Evolutionary conservation across 2,888 invertebrate genomes (phyloP).

Genomic region (Drosophila helvetica): DNA sequence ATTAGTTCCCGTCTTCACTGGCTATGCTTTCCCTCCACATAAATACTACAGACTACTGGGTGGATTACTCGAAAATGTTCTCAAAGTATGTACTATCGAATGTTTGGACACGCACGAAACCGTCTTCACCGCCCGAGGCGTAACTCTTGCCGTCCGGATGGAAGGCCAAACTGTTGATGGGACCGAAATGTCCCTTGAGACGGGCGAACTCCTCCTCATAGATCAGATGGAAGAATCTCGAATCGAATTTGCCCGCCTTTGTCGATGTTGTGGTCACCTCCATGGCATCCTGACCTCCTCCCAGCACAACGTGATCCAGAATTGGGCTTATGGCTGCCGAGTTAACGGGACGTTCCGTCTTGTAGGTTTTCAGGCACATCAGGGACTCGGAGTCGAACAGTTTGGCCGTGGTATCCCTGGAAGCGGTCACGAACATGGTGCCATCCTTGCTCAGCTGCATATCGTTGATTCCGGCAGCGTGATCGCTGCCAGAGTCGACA

Average conservation of each 20-base stretch:
- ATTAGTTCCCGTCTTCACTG: constrained; percentile 15
- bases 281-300: constrained; percentile 99
- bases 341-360: constrained; percentile 98
- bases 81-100: constrained; percentile 99
- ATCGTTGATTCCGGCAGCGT: constrained; percentile 95
- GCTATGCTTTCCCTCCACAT: constrained; percentile 14
- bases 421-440: constrained; percentile 98
- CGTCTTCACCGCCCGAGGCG: constrained; percentile 99
- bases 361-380: constrained; percentile 95
- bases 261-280: constrained; percentile 98
- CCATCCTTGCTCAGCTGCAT: constrained; percentile 97
- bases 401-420: constrained; percentile 98
- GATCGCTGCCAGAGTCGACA: constrained; percentile 90
- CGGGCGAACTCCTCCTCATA: constrained; percentile 98
- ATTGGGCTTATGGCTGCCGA: constrained; percentile 98
- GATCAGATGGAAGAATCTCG: constrained; percentile 95
- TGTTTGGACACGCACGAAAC: constrained; percentile 97
- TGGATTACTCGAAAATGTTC: constrained; percentile 78
- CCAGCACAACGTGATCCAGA: constrained; percentile 97
- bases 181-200: constrained; percentile 99
- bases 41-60: constrained; percentile 51
- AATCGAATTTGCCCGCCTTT: constrained; percentile 98
- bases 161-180: constrained; percentile 99
- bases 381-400: constrained; percentile 95
- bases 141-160: constrained; percentile 99